These are phyloP conservation scores for Hippasteria phrygiana DNA, from an alignment of 53 echinoderm and acorn worm species.

Conservation along the genomic window DNA sequence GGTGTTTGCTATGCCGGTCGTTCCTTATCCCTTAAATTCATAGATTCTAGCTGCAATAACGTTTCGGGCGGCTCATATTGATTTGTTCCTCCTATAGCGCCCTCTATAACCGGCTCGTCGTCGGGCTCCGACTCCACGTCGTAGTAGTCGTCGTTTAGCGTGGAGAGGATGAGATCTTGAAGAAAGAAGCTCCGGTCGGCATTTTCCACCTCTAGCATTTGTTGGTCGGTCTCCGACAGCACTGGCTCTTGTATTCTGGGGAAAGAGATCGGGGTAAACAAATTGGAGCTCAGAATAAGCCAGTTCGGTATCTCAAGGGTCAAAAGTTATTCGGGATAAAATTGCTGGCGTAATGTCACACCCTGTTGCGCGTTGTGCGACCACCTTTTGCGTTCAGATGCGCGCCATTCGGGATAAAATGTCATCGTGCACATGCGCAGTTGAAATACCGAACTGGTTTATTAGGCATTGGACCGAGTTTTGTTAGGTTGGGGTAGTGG, in stretches of 20 bases:
- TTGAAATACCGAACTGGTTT: no score
- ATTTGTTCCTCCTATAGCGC: constrained; percentile 54
- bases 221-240: constrained; percentile 88
- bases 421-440: no score
- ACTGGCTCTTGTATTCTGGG: constrained; percentile 96
- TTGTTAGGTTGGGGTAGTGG: no score
- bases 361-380: no score
- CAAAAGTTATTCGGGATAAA: no score
- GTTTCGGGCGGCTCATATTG: constrained; percentile 64
- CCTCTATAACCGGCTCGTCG: constrained; percentile 54
- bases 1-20: constrained; percentile 87
- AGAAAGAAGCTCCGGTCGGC: constrained; percentile 99
- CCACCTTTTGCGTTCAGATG: no score
- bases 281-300: no score
- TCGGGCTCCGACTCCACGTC: constrained; percentile 76
- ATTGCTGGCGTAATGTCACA: no score
- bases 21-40: constrained; percentile 93
- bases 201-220: constrained; percentile 87
- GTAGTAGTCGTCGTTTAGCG: constrained; percentile 88
- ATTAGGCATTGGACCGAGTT: no score
- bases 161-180: constrained; percentile 97
- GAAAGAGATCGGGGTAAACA: not conserved
- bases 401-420: no score
- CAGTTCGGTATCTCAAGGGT: no score
- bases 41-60: constrained; percentile 94